phyloP scores from a whole-genome alignment of 2,888 invertebrate genomes.

The Slavum lentiscoides region DNA sequence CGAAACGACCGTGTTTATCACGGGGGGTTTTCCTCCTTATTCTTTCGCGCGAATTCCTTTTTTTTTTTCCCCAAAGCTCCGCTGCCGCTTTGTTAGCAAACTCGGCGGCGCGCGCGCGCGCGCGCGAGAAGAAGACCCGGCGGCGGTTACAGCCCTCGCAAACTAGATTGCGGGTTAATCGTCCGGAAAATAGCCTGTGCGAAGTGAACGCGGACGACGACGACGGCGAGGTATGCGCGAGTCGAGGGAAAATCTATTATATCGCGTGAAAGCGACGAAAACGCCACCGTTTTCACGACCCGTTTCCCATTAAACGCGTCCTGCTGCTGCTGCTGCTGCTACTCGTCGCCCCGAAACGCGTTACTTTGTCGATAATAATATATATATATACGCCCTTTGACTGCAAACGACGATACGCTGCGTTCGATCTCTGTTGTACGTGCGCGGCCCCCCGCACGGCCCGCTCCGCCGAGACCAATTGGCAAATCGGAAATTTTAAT shows the following conservation, averaged over 20 bases:
- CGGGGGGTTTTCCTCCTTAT: too few species aligned
- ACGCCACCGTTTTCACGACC: conserved; percentile 14
- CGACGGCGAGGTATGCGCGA: conserved; percentile 53
- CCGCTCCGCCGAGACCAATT: conserved; percentile 39
- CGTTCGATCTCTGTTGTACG: too few species aligned
- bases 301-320: conserved; percentile 43
- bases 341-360: too few species aligned
- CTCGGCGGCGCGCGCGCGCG: not conserved
- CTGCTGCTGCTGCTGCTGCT: not conserved
- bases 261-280: not conserved
- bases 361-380: not conserved
- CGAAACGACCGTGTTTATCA: conserved; percentile 44
- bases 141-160: conserved; percentile 14
- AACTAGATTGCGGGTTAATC: conserved; percentile 56
- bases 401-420: not conserved
- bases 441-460: too few species aligned
- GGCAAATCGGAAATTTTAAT: conserved; percentile 46
- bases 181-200: conserved; percentile 55
- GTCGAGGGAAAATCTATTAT: conserved; percentile 54
- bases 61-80: conserved; percentile 13
- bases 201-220: conserved; percentile 9
- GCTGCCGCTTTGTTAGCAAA: conserved; percentile 49
- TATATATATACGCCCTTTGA: not conserved
- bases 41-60: conserved; percentile 30
- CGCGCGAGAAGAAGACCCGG: not conserved